Evolutionary conservation across 2,888 invertebrate species (phyloP).

Genomic region (Mallateleia sp.): DNA sequence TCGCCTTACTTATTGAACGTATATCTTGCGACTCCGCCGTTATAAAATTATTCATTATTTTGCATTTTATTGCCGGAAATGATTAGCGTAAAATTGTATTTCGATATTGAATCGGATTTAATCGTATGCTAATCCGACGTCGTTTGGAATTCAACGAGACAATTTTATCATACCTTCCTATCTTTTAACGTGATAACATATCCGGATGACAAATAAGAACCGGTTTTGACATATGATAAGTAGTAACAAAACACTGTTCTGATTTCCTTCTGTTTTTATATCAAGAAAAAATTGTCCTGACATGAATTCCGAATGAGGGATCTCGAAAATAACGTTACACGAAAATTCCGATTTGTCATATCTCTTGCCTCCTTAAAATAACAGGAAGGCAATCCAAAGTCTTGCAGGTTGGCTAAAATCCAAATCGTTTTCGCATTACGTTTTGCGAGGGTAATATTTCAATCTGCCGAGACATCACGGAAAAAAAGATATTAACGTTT

Average conservation of each 20-base stretch:
- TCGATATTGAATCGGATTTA: no score
- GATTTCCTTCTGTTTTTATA: not conserved
- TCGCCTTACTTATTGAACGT: constrained; percentile 24
- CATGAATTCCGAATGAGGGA: constrained; percentile 22
- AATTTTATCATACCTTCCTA: no score
- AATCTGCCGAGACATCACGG: constrained; percentile 51
- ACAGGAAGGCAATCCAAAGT: constrained; percentile 83
- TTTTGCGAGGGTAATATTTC: constrained; percentile 71
- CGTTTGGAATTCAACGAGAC: not conserved
- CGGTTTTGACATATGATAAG: no score
- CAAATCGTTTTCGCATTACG: constrained; percentile 83
- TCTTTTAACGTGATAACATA: no score
- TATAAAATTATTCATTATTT: no score
- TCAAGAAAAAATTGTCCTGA: constrained; percentile 19
- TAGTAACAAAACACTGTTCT: not conserved
- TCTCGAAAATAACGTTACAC: constrained; percentile 43
- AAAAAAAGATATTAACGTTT: constrained; percentile 64
- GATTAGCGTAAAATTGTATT: no score
- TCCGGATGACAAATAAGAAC: no score
- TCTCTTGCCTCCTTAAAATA: constrained; percentile 65
- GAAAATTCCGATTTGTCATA: constrained; percentile 64
- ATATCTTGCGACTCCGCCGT: constrained; percentile 22
- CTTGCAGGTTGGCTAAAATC: constrained; percentile 83
- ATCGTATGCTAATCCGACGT: not conserved
- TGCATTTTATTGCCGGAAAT: no score